These are phyloP conservation scores for Phylloscopus collybita DNA, from an alignment of 2,797 vertebrate genomes.

Conservation along the genomic window DNA sequence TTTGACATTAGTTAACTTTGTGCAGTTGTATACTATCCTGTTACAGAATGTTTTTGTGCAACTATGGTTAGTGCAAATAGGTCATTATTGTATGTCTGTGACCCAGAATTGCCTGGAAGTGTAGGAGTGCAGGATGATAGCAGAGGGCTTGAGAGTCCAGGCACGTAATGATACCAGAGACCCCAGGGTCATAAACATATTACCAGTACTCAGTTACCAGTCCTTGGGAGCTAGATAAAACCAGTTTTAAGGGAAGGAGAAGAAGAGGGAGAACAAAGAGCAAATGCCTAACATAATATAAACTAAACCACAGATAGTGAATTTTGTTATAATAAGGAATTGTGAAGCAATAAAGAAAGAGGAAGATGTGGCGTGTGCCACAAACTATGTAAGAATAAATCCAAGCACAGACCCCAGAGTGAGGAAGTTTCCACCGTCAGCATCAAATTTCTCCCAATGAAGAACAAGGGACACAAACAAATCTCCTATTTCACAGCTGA, in stretches of 20 bases:
- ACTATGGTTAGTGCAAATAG: not conserved
- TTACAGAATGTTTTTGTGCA: not conserved
- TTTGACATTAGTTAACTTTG: not conserved
- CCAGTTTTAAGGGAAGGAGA: not conserved
- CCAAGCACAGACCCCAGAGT: not conserved
- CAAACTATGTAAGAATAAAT: not conserved
- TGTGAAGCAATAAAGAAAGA: not conserved
- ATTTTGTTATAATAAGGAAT: not conserved
- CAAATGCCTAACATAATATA: not conserved
- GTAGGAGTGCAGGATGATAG: not conserved
- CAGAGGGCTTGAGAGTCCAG: not conserved
- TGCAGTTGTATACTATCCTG: not conserved
- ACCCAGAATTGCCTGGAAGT: not conserved
- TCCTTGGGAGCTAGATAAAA: conserved; percentile 17
- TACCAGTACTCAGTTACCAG: not conserved
- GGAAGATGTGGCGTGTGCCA: not conserved
- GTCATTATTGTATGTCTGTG: not conserved
- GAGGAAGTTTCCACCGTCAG: not conserved
- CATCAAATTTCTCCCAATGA: not conserved
- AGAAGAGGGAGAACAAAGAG: not conserved
- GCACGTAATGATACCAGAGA: not conserved
- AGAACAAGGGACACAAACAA: not conserved
- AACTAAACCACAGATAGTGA: not conserved
- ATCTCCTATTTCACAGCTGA: not conserved
- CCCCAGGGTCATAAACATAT: not conserved